Evolutionary conservation across 2,888 invertebrate genomes (phyloP).

Genomic region (Andrena fulva): DNA sequence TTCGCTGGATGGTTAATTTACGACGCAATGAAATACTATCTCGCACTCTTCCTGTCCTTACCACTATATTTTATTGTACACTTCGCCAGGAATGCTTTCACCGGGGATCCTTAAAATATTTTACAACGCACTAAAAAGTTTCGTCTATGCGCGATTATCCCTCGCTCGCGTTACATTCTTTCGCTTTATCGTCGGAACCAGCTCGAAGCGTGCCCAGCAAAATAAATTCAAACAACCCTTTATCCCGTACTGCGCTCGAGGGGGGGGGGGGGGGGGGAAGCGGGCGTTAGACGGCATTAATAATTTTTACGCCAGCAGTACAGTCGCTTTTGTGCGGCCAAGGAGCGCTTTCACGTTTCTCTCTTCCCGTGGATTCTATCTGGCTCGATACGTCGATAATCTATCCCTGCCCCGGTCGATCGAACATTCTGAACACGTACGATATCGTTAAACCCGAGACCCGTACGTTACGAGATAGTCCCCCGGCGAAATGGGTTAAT

Average conservation of each 20-base stretch:
- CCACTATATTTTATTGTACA: conserved; percentile 16
- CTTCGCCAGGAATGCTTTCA: conserved; percentile 30
- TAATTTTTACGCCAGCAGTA: neutral
- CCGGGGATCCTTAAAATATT: conserved; percentile 24
- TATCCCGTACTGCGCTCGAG: neutral
- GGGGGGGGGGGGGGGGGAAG: no score
- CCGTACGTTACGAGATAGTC: conserved; percentile 9
- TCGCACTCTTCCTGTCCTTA: conserved; percentile 12
- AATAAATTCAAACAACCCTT: conserved; percentile 3
- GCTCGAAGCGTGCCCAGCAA: neutral
- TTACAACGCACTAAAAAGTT: conserved; percentile 16
- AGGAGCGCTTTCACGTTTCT: neutral
- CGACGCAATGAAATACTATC: conserved; percentile 37
- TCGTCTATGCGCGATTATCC: conserved; percentile 10
- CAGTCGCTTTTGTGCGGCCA: neutral
- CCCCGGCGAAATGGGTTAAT: conserved; percentile 48
- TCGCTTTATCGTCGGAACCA: conserved; percentile 4
- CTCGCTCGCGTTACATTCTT: neutral
- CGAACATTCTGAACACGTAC: conserved; percentile 18
- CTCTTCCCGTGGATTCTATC: conserved; percentile 18
- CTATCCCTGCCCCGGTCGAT: conserved; percentile 12
- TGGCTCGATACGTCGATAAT: conserved; percentile 32
- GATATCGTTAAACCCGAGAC: conserved; percentile 33
- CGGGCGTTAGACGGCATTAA: neutral
- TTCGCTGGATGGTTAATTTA: conserved; percentile 35